Percentiles rank a stretch among this genome's conserved stretches.
These are phyloP conservation scores for Macrotus californicus DNA, from an alignment of 2,113 vertebrate species.

Conservation along the genomic window DNA sequence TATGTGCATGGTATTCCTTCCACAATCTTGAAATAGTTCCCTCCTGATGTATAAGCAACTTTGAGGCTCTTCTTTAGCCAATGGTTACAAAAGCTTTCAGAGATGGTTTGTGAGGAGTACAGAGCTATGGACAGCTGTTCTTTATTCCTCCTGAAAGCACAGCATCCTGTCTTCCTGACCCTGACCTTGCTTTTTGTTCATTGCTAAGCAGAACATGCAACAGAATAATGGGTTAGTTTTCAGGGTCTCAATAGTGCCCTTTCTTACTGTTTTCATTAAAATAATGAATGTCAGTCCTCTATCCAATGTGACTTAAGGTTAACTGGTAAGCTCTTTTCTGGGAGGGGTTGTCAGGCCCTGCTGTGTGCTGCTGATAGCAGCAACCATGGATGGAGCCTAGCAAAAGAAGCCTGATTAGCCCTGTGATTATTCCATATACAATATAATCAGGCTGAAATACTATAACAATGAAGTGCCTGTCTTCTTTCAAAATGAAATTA, in stretches of 20 bases:
- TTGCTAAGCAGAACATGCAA: constrained; percentile 30
- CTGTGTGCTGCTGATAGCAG: constrained; percentile 28
- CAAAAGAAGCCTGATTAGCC: constrained; percentile 8
- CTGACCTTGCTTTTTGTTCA: background rate
- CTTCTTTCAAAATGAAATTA: background rate
- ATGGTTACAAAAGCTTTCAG: background rate
- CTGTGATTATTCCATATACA: constrained; percentile 30
- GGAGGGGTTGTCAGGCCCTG: background rate
- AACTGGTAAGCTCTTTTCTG: constrained; percentile 61
- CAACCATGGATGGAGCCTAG: background rate
- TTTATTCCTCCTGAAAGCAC: background rate
- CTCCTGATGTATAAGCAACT: background rate
- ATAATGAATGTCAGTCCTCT: constrained; percentile 40
- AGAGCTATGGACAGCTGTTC: background rate
- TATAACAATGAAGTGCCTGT: background rate
- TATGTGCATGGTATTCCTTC: background rate
- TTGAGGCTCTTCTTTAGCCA: background rate
- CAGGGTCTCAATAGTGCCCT: background rate
- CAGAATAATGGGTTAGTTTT: constrained; percentile 24
- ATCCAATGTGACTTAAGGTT: constrained; percentile 40
- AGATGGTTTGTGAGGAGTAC: background rate
- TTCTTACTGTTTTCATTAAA: constrained; percentile 58
- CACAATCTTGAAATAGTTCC: background rate
- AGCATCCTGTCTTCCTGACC: constrained; percentile 12
- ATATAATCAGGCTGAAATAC: constrained; percentile 5